Base-by-base conservation (phyloP, 1,140 invertebrate species). In the Magallana angulata region DNA sequence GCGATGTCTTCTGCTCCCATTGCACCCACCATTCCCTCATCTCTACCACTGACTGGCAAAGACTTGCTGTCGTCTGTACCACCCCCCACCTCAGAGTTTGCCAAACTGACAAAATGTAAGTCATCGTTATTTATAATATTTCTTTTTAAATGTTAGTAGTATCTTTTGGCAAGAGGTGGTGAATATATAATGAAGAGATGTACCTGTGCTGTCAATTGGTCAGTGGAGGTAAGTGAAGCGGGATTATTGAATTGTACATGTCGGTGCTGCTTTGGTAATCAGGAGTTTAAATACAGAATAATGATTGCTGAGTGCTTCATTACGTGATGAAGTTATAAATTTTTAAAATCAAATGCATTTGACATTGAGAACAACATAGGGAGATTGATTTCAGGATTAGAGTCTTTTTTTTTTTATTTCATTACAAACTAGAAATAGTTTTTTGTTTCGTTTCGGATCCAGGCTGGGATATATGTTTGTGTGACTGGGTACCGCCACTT, bases 21-120 rank as follows among this genome's bases (percentile, higher is more conserved):
- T 57, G 84, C 84, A 56, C 84, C 89, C 18, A 82, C 84, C 76
- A 36, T 87, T 48, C 88, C 88, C 1, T 85, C 85, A 68, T 80
- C 88, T 57, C 60, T 87, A 36, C 88, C 88, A 71, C 64, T 86
- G n/a, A 76, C 82, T 71, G 85, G 88, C 62, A 90, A 76, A 68
- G 87, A 59, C 36, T 57, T 60, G 18, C 56, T 76, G 80, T 58
- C 56, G 2, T 64, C 57, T 64, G 64, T 71, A 18, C 36, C 71
- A 60, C 76, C 56, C 76, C 85, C 83, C 76, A 64, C 84, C 7
- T 86, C 87, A 58, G 85, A 89, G 14, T 89, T 89, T 82, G 88
- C 88, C 59, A 89, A 85, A 56, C 71, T 89, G 11, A 85, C 88
- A 14, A 89, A 87, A 87, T 82, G 88, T 89, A 87, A 84, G 88